Evolutionary conservation across 1,140 invertebrate species (phyloP), one percentile per base, ranked within the genome.

Genomic region (Drosophila virilis): DNA sequence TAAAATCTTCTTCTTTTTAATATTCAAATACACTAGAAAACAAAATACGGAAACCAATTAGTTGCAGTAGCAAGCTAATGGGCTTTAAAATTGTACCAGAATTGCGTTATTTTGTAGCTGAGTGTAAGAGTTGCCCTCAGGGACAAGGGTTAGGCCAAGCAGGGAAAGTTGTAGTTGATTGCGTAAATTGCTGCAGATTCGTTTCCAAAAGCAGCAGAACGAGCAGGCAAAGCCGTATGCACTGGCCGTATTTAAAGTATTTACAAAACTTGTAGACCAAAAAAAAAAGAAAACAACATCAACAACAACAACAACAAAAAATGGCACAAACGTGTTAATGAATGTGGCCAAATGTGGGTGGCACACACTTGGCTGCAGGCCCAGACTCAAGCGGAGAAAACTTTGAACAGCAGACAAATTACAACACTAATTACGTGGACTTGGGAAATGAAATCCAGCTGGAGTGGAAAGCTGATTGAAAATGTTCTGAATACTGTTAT

Each of bases 261-360:
- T 77, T 66, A 57, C 60, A 43, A 45, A 59, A 48, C 22, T 55
- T 54, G 28, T 38, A 10, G 35, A 8, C 10, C 35, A 28, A 51
- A 32, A 38, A 54, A 54, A n/a, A n/a, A 48, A 17, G 32, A 54
- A 54, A 13, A 65, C 40, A 32, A 35, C 32, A 55, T 22, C 57
- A 61, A 55, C 54, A n/a, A n/a, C n/a, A n/a, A n/a, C n/a, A n/a
- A n/a, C n/a, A 68, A 28, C 50, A 55, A 37, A 59, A 67, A 73
- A 50, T 68, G 68, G 28, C 7, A 45, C 50, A 51, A 74, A 74
- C 58, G 80, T 80, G 64, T 60, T 79, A 79, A 80, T 83, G 71
- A 79, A 83, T 83, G 60, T 73, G 64, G 76, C 32, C 46, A 66
- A 74, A 67, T 48, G 40, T 67, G 17, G 54, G 50, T n/a, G 52